phyloP scores from a whole-genome alignment of 2,113 vertebrate genomes.

The Picathartes gymnocephalus region DNA sequence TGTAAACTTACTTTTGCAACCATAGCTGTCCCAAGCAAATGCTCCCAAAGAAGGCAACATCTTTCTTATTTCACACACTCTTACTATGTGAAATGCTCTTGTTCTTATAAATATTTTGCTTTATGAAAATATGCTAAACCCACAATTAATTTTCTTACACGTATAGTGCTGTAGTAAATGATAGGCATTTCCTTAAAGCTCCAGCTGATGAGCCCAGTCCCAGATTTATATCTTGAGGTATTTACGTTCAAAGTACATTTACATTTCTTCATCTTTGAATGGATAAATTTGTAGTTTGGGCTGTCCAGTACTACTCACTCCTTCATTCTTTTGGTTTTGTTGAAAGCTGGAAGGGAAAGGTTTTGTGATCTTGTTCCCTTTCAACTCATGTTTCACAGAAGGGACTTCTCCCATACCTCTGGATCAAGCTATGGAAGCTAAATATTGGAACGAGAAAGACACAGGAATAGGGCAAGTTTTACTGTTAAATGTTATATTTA shows the following conservation, averaged over 20 bases:
- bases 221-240: not conserved
- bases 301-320: not conserved
- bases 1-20: not conserved
- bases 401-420: not conserved
- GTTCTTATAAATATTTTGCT: not conserved
- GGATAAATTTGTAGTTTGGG: not conserved
- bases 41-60: not conserved
- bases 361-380: not conserved
- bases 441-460: not conserved
- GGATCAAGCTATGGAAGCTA: not conserved
- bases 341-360: not conserved
- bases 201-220: not conserved
- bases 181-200: not conserved
- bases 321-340: not conserved
- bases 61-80: not conserved
- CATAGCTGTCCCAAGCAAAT: not conserved
- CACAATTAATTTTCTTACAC: not conserved
- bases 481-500: not conserved
- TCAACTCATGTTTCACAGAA: not conserved
- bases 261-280: not conserved
- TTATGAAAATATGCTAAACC: not conserved
- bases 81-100: not conserved
- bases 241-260: not conserved
- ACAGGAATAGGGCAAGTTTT: rapidly evolving
- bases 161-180: not conserved